Percentiles rank a stretch among this genome's conserved stretches.
Evolutionary conservation across 2,113 vertebrate genomes (phyloP).

Genomic region (Microcebus lehilahytsara): DNA sequence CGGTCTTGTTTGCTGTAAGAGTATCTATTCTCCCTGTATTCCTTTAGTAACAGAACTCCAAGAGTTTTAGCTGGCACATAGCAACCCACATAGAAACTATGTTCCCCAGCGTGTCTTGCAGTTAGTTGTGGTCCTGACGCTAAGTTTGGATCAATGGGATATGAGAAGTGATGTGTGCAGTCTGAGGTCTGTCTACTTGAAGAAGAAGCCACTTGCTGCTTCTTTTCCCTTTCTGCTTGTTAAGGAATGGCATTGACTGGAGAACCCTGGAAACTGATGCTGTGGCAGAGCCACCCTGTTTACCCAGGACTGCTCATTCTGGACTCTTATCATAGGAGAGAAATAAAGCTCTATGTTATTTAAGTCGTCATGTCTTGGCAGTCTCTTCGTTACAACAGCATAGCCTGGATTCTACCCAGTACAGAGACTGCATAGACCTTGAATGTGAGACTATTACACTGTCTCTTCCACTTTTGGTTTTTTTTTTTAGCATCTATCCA

Average conservation of each 20-base stretch:
- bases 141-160: neutral
- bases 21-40: neutral
- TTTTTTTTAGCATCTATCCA: neutral
- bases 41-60: neutral
- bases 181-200: neutral
- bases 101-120: neutral
- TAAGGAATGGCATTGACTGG: neutral
- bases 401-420: neutral
- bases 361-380: neutral
- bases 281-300: neutral
- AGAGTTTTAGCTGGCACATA: neutral
- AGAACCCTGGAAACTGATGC: neutral
- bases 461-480: neutral
- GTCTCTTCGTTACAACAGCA: neutral
- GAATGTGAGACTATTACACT: neutral
- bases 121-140: neutral
- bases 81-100: neutral
- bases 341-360: neutral
- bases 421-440: neutral
- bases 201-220: neutral
- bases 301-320: neutral
- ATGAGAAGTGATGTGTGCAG: neutral
- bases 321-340: neutral
- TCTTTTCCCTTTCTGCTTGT: neutral
- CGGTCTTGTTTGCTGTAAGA: no score